Conservation (phyloP, 2,888 invertebrate species). For the Zaprionus bogoriensis region DNA sequence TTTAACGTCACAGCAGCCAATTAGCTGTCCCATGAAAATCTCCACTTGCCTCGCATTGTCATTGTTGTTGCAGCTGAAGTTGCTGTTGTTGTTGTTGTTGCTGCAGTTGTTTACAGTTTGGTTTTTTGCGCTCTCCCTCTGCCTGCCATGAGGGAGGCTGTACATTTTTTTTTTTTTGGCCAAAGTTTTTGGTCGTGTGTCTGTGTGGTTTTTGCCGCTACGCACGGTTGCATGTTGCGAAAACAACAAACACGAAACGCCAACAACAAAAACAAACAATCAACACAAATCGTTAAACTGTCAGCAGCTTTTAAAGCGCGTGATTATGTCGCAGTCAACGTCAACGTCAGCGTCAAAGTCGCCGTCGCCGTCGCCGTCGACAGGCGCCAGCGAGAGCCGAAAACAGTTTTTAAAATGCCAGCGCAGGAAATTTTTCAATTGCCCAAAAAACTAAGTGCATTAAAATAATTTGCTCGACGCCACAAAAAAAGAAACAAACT, state of each 20-base stretch:
- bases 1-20: slow-evolving; percentile 79
- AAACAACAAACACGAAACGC: slow-evolving; percentile 41
- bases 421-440: slow-evolving; percentile 65
- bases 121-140: slow-evolving; percentile 27
- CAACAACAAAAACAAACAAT: slow-evolving; percentile 67
- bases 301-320: slow-evolving; percentile 79
- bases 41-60: slow-evolving; percentile 45
- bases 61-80: background rate
- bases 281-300: slow-evolving; percentile 81
- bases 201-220: slow-evolving; percentile 39
- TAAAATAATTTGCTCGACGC: slow-evolving; percentile 16
- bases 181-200: slow-evolving; percentile 37
- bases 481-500: too few species aligned
- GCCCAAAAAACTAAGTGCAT: slow-evolving; percentile 43
- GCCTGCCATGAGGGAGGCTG: slow-evolving; percentile 4
- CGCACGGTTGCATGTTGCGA: slow-evolving; percentile 71
- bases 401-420: slow-evolving; percentile 58
- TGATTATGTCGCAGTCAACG: slow-evolving; percentile 69
- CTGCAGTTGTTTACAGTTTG: slow-evolving; percentile 12
- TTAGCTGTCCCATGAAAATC: slow-evolving; percentile 78
- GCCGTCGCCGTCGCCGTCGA: slow-evolving; percentile 26
- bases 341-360: slow-evolving; percentile 24
- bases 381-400: slow-evolving; percentile 65
- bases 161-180: slow-evolving; percentile 55
- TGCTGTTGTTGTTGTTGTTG: slow-evolving; percentile 24